Evolutionary conservation across 2,797 vertebrate genomes (phyloP), one percentile per base, ranked within the genome.

Genomic region (Pteropus rufus): DNA sequence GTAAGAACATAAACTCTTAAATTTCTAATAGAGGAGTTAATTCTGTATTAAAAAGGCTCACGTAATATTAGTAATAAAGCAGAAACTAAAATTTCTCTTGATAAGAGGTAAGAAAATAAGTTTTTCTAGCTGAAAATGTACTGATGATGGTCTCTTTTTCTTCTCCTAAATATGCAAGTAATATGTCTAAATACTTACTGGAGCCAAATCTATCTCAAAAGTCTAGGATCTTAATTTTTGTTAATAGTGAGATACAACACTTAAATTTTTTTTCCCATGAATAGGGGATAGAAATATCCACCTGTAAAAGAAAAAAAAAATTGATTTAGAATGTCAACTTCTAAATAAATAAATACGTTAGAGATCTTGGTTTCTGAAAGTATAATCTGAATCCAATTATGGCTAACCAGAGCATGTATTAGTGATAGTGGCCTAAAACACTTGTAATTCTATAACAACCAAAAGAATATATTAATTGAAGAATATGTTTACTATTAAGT

Each of bases 261-360:
- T 97, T 62, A 95, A 90, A 69, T 7, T 29, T 95, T 97, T 97
- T 95, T 1, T 9, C 14, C 75, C 89, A 97, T 79, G 80, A 93
- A 72, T 90, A 89, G 86, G 26, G 10, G n/a, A 93, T 64, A 96
- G 79, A 73, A 96, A 97, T 93, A 96, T 97, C 93, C 90, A 96
- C 92, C 94, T 97, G 94, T 23, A 97, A 97, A 97, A 92, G 87
- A 89, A 88, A 96, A 97, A 97, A 91, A 94, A 92, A 41, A 90
- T 26, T n/a, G 58, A 96, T 92, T 96, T 96, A 96, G 83, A 94
- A 96, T 89, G 65, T 92, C 76, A 89, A 89, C 15, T 92, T 95
- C 73, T 94, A 97, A 95, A 92, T 89, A 89, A 88, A 26, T 31
- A 76, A 46, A 46, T 60, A 83, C 10, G 83, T 83, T 56, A 95